Evolutionary conservation across 2,888 invertebrate genomes (phyloP).

Genomic region (Thera obeliscata): DNA sequence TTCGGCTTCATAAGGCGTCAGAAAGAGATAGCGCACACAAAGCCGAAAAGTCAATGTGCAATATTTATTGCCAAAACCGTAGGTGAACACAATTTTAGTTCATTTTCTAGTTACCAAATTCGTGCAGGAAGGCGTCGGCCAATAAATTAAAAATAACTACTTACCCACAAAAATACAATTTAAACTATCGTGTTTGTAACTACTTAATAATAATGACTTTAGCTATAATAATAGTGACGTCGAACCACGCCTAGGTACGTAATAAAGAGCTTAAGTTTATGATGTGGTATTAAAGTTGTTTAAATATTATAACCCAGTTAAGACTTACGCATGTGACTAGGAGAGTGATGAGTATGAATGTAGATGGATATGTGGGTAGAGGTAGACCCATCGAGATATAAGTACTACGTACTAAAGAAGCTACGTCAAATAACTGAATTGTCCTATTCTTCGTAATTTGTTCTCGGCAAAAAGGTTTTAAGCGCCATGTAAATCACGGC

Average conservation of each 20-base stretch:
- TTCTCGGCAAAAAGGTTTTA: too few relatives aligned
- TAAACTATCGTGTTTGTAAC: slow-evolving; percentile 15
- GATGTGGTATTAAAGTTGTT: neutral
- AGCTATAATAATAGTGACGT: slow-evolving; percentile 24
- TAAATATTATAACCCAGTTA: slow-evolving; percentile 1
- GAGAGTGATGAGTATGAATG: too few relatives aligned
- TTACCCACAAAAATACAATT: slow-evolving; percentile 4
- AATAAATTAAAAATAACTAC: slow-evolving; percentile 19
- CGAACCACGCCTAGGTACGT: slow-evolving; percentile 24
- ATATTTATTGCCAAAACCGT: neutral
- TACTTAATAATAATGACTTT: slow-evolving; percentile 28
- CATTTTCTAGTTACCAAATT: slow-evolving; percentile 3
- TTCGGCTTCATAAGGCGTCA: too few relatives aligned
- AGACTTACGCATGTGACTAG: too few relatives aligned
- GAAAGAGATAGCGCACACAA: too few relatives aligned
- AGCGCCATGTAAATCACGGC: too few relatives aligned
- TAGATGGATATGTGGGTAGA: too few relatives aligned
- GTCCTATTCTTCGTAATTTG: too few relatives aligned
- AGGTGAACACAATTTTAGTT: neutral
- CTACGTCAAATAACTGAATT: too few relatives aligned
- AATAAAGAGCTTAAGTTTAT: slow-evolving; percentile 28
- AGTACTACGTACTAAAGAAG: too few relatives aligned
- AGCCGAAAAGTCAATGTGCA: too few relatives aligned
- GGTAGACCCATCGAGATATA: too few relatives aligned
- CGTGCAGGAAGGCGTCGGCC: slow-evolving; percentile 9